Evolutionary conservation across 2,113 vertebrate species (phyloP).

Genomic region (Thomomys bottae): DNA sequence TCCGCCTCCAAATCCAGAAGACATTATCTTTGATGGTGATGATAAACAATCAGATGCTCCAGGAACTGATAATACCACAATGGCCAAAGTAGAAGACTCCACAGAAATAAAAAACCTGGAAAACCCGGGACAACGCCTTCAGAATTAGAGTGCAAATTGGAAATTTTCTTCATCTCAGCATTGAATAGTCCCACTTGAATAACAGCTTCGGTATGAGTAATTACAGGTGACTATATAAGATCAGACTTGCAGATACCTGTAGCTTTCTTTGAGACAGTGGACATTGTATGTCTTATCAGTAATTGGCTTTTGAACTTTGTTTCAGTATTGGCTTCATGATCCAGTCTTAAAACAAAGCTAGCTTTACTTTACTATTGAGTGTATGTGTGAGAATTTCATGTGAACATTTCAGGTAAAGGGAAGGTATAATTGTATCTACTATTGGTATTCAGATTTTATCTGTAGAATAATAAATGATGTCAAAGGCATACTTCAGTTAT

Average conservation of each 20-base stretch:
- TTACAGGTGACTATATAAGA: background rate
- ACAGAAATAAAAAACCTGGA: constrained; percentile 49
- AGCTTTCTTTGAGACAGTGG: constrained; percentile 4
- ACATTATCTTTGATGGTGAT: constrained; percentile 93
- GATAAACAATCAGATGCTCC: constrained; percentile 78
- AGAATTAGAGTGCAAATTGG: constrained; percentile 25
- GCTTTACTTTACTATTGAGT: constrained; percentile 44
- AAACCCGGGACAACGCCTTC: background rate
- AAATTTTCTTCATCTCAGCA: background rate
- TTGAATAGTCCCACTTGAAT: constrained; percentile 2
- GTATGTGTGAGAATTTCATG: background rate
- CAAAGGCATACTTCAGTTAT: constrained; percentile 25
- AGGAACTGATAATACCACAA: constrained; percentile 64
- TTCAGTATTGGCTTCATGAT: constrained; percentile 11
- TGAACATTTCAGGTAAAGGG: constrained; percentile 29
- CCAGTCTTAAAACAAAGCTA: constrained; percentile 13
- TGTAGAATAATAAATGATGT: background rate
- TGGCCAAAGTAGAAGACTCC: constrained; percentile 65
- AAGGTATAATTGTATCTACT: background rate
- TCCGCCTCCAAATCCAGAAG: constrained; percentile 94
- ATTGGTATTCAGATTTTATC: constrained; percentile 16
- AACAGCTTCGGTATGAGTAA: background rate
- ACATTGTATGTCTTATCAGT: background rate
- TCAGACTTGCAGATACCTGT: background rate
- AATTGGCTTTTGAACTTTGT: constrained; percentile 9